Evolutionary conservation across 2,797 vertebrate genomes (phyloP), one percentile per base, ranked within the genome.

Genomic region (Sebastolobus alascanus): DNA sequence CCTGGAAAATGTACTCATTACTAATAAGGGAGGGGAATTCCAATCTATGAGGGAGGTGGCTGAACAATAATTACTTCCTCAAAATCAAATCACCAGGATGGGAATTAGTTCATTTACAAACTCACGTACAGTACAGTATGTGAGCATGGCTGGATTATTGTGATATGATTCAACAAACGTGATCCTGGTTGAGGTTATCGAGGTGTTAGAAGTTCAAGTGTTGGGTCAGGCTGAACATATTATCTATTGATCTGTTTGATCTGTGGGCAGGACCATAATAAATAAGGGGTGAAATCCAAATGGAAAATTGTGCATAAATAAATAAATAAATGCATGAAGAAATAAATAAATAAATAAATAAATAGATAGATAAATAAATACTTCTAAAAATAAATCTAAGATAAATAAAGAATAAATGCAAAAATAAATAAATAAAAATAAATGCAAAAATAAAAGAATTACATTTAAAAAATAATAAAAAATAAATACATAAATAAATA

Each of bases 41-140:
- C 80, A 71, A 31, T 27, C 56, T 31, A 20, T 59, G 72, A 61
- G 55, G 75, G 90, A 79, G 79, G 22, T 6, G 13, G 69, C 82
- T 69, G 81, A 43, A 54, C 78, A 67, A 7, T 72, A 82, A 90
- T 86, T 73, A 72, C 84, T 77, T 90, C 77, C 84, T 82, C 46
- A 50, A 68, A 81, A 89, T 85, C 31, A 31, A 87, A 83, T 85
- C 43, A 29, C 25, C 14, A 13, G 50, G 66, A 59, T 55, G 50
- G 60, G 38, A 68, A 68, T 84, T 11, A 14, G 59, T 73, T 74
- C 52, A 61, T 84, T 70, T 73, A 55, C 35, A 75, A 20, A 33
- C 20, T 64, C 64, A 3, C 10, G 9, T 8, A 25, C 8, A 22
- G 5, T 6, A 12, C 6, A 6, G 14, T 2, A 6, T 50, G 6